These are phyloP conservation scores for Drosophila infuscata DNA, from an alignment of 2,888 invertebrate species.

Conservation along the genomic window DNA sequence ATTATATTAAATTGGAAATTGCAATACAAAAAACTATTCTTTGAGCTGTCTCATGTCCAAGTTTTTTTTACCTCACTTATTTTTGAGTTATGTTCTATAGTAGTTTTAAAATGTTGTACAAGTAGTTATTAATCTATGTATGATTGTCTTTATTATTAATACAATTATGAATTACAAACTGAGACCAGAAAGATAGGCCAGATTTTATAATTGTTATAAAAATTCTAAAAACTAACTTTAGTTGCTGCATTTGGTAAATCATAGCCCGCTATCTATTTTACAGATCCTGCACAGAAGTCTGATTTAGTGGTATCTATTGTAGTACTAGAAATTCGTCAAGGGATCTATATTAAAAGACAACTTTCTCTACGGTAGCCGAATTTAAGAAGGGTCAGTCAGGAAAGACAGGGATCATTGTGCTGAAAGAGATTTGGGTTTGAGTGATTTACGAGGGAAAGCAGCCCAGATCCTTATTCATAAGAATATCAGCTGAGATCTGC, in stretches of 20 bases:
- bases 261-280: not conserved
- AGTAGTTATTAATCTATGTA: not conserved
- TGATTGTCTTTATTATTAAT: not conserved
- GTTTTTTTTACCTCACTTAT: not conserved
- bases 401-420: constrained; percentile 47
- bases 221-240: too few species aligned
- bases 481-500: constrained; percentile 27
- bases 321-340: constrained; percentile 19
- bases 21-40: not conserved
- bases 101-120: too few species aligned
- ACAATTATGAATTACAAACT: not conserved
- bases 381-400: constrained; percentile 9
- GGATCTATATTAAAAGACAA: not conserved
- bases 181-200: too few species aligned
- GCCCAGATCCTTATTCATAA: constrained; percentile 29
- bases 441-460: constrained; percentile 70
- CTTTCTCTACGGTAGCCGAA: constrained; percentile 46
- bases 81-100: not conserved
- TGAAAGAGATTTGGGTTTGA: constrained; percentile 43
- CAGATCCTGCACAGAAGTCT: not conserved
- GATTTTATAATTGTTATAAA: not conserved
- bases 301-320: not conserved
- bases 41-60: not conserved
- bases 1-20: too few species aligned
- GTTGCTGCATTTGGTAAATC: too few species aligned